Percentiles rank a stretch among this genome's conserved stretches.
phyloP scores from a whole-genome alignment of 2,888 invertebrate species.

The Caenorhabditis sulstoni region DNA sequence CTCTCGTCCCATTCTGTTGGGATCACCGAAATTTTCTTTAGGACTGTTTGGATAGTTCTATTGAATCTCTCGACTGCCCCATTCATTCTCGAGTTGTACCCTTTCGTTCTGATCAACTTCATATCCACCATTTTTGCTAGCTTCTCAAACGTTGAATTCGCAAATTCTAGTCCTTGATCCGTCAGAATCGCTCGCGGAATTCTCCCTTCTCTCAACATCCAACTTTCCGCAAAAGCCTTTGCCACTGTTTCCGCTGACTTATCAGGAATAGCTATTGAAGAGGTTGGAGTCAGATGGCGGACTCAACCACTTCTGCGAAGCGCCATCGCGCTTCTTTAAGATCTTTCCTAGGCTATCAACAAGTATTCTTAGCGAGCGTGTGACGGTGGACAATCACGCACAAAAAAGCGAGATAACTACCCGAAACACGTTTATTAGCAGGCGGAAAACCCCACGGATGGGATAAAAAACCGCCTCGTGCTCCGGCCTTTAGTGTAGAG shows the following conservation, averaged over 20 bases:
- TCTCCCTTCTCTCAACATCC: constrained; percentile 48
- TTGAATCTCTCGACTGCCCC: constrained; percentile 61
- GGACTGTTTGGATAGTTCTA: constrained; percentile 35
- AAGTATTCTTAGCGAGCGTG: no score
- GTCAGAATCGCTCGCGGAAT: constrained; percentile 34
- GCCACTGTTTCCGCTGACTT: constrained; percentile 53
- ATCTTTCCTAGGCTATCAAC: no score
- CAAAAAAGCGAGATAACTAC: constrained; percentile 58
- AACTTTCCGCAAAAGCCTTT: constrained; percentile 30
- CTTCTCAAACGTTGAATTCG: constrained; percentile 26
- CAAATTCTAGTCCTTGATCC: constrained; percentile 54
- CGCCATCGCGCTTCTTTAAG: no score
- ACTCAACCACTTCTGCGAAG: no score
- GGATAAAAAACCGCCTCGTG: no score
- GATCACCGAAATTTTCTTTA: constrained; percentile 36
- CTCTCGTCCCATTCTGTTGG: constrained; percentile 57
- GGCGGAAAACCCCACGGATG: no score
- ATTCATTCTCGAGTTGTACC: constrained; percentile 62
- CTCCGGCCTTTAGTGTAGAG: no score
- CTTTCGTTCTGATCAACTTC: constrained; percentile 28
- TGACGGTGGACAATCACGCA: no score
- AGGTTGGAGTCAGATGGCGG: no score
- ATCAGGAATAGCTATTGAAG: constrained; percentile 39
- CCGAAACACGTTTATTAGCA: no score
- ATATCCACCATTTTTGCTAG: constrained; percentile 33